phyloP scores from a whole-genome alignment of 1,140 invertebrate species.

The Drosophila auraria region DNA sequence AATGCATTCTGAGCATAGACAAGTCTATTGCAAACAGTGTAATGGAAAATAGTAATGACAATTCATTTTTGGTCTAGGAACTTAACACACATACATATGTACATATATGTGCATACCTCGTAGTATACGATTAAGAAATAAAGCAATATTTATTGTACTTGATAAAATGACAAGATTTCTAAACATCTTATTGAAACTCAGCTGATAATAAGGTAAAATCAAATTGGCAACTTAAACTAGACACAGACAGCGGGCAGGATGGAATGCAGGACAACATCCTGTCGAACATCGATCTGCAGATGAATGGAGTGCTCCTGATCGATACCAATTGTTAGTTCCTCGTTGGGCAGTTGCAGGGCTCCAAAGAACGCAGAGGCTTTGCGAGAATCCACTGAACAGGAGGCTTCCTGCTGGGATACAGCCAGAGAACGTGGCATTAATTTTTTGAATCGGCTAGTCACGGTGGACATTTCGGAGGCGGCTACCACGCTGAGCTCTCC shows the following conservation, averaged over 20 bases:
- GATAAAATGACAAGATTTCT: not conserved
- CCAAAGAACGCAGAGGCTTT: constrained; percentile 77
- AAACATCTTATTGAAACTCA: constrained; percentile 5
- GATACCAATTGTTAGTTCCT: constrained; percentile 74
- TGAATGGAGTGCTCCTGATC: constrained; percentile 72
- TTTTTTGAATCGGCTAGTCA: constrained; percentile 91
- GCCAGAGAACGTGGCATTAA: constrained; percentile 82
- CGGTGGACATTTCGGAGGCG: constrained; percentile 90
- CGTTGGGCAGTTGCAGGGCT: constrained; percentile 72
- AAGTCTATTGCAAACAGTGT: no score
- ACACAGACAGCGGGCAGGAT: constrained; percentile 77
- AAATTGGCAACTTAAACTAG: constrained; percentile 15
- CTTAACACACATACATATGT: no score
- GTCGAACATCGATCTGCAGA: constrained; percentile 71
- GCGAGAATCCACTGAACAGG: constrained; percentile 77
- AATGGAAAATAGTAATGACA: no score
- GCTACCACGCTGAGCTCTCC: constrained; percentile 91
- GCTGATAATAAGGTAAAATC: not conserved
- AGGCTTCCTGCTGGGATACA: constrained; percentile 45
- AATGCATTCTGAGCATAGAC: no score
- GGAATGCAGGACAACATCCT: constrained; percentile 72
- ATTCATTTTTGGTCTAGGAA: no score
- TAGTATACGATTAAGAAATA: not conserved
- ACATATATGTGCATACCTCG: not conserved
- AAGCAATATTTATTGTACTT: not conserved